Conservation (phyloP, 2,113 vertebrate species). For the Verasper variegatus region DNA sequence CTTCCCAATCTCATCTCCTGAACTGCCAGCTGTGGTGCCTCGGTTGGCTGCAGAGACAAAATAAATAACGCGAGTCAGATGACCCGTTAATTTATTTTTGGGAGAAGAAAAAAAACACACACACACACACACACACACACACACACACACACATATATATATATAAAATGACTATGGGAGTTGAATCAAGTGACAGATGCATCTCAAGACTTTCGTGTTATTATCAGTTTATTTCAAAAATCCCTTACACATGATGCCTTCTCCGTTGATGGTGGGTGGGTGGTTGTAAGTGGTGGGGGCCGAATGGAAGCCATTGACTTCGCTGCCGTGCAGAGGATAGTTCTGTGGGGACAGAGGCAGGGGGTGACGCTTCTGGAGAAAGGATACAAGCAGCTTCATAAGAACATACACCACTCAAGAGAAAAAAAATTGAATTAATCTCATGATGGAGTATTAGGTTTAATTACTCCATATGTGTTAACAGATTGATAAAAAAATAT, state of each 20-base stretch:
- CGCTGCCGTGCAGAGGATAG: constrained; percentile 92
- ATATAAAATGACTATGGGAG: constrained; percentile 5
- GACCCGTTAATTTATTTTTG: constrained; percentile 37
- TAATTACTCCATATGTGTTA: neutral
- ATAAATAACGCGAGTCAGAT: constrained; percentile 50
- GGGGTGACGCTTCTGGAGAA: constrained; percentile 52
- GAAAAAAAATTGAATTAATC: neutral
- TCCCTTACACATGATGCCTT: constrained; percentile 89
- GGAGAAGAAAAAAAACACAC: neutral
- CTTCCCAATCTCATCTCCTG: constrained; percentile 97
- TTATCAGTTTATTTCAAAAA: neutral
- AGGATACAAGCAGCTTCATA: constrained; percentile 51
- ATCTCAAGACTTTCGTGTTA: neutral
- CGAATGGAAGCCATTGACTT: constrained; percentile 93
- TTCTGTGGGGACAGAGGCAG: constrained; percentile 82
- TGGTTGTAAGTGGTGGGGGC: constrained; percentile 89
- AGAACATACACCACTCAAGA: constrained; percentile 33
- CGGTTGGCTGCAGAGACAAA: constrained; percentile 85
- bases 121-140: neutral
- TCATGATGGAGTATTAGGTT: neutral
- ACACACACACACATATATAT: too few species aligned
- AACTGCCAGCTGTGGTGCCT: constrained; percentile 92
- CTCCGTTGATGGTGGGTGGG: constrained; percentile 90
- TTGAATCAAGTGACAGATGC: neutral
- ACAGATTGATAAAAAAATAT: neutral